These are phyloP conservation scores for Ptychochromis oligacanthus DNA, from an alignment of 2,113 vertebrate genomes.

Conservation along the genomic window DNA sequence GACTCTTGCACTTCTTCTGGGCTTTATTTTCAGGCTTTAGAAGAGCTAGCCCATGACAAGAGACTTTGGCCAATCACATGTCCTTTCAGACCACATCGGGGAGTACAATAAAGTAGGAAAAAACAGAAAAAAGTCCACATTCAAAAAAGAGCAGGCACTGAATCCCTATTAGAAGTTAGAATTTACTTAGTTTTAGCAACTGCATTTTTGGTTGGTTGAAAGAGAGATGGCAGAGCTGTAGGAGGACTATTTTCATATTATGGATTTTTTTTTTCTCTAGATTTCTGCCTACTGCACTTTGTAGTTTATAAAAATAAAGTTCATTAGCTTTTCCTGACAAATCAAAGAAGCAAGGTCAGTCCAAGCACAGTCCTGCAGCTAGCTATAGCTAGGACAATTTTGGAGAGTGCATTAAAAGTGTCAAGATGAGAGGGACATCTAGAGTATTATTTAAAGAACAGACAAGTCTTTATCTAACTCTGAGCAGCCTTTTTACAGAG, in stretches of 20 bases:
- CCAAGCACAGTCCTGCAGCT: neutral
- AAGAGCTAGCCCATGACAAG: too few relatives aligned
- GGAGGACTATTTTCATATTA: neutral
- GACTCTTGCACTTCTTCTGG: too few relatives aligned
- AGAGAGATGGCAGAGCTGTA: too few relatives aligned
- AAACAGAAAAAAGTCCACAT: neutral
- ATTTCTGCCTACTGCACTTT: neutral
- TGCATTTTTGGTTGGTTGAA: neutral
- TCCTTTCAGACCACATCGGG: too few relatives aligned
- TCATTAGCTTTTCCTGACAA: neutral
- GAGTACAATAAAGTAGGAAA: too few relatives aligned
- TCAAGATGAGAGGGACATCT: slow-evolving; percentile 29
- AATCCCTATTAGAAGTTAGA: neutral
- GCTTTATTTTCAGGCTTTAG: too few relatives aligned
- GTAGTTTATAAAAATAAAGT: neutral
- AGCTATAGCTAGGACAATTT: neutral
- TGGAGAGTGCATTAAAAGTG: slow-evolving; percentile 16
- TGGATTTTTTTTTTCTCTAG: neutral
- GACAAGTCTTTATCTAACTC: slow-evolving; percentile 44
- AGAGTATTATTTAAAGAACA: slow-evolving; percentile 56
- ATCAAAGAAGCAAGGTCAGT: neutral
- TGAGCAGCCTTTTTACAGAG: slow-evolving; percentile 51
- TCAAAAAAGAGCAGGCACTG: neutral
- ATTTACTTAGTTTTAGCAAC: neutral
- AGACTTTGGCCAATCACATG: too few relatives aligned